Base-by-base conservation (phyloP, 1,140 invertebrate species). In the Nasonia giraulti region DNA sequence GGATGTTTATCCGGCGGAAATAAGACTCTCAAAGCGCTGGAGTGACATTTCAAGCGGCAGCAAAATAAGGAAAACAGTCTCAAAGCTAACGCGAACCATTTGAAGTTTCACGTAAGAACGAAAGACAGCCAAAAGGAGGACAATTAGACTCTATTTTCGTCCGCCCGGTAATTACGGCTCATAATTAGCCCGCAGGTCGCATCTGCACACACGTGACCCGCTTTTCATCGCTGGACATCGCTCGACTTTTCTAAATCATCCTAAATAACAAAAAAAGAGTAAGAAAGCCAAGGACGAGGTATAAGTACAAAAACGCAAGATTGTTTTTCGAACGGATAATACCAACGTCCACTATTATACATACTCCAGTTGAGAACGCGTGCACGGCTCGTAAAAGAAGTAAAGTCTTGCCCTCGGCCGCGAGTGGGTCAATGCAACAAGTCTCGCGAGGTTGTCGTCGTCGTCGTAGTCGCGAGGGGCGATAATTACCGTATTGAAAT, bases 151-250 rank as follows among this genome's bases (percentile, higher is more conserved):
- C 80, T 84, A 86, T 82, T 84, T 85, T 84, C 74, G 66, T 77
- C 20, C 55, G 10, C 1, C n/a, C 69, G 50, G 80, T 77, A 86
- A 86, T 86, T 87, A 80, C 55, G 66, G 55, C 7, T 83, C 71
- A 75, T 85, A 86, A 87, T 87, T 87, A 86, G 76, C 68, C 10
- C 80, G 33, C 47, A 23, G 17, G 66, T 7, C 73, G 20, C 44
- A 81, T 68, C 73, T 77, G 75, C 80, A 77, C 79, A 77, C 81
- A 77, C 86, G 76, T 89, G 88, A 89, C 88, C 89, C 85, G 83
- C 81, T 88, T 89, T 87, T 80, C 81, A 20, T 80, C 55, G 31
- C 74, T 69, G 80, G 76, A 80, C 78, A 66, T 27, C 27, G 27
- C 33, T 74, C 55, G 71, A 74, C 62, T 44, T 55, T 50, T 31